Evolutionary conservation across 2,797 vertebrate genomes (phyloP).

Genomic region (Ispidina picta): DNA sequence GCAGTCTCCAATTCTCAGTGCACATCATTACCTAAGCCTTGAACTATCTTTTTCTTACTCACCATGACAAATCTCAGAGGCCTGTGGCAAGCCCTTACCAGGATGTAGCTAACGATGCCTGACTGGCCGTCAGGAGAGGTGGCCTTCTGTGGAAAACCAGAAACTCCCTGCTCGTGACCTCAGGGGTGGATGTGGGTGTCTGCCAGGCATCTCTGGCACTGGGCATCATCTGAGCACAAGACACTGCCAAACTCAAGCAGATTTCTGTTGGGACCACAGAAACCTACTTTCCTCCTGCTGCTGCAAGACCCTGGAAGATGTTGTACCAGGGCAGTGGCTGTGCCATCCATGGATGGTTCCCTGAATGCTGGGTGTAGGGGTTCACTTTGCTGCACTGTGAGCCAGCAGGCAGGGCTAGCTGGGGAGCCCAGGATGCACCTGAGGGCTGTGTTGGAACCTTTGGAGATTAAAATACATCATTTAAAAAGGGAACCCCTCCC

Average conservation of each 20-base stretch:
- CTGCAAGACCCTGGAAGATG: rapidly evolving
- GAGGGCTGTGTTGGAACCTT: neutral
- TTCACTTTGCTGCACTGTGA: rapidly evolving
- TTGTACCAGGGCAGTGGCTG: neutral
- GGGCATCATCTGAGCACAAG: neutral
- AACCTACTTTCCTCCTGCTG: neutral
- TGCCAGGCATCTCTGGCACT: neutral
- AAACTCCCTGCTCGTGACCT: neutral
- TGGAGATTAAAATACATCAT: neutral
- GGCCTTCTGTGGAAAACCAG: neutral
- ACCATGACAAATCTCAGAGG: neutral
- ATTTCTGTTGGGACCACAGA: neutral
- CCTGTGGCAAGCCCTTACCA: slow-evolving; percentile 20
- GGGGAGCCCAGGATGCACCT: rapidly evolving
- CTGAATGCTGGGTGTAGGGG: rapidly evolving
- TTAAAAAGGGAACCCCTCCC: neutral
- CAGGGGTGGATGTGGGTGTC: neutral
- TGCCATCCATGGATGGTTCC: rapidly evolving
- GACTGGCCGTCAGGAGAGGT: neutral
- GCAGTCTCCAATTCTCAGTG: slow-evolving; percentile 39
- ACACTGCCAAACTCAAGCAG: neutral
- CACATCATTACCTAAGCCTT: slow-evolving; percentile 63
- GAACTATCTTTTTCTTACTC: slow-evolving; percentile 37
- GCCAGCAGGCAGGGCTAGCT: rapidly evolving
- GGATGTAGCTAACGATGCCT: neutral